Evolutionary conservation across 2,888 invertebrate species (phyloP).

Genomic region (Euplexia lucipara): DNA sequence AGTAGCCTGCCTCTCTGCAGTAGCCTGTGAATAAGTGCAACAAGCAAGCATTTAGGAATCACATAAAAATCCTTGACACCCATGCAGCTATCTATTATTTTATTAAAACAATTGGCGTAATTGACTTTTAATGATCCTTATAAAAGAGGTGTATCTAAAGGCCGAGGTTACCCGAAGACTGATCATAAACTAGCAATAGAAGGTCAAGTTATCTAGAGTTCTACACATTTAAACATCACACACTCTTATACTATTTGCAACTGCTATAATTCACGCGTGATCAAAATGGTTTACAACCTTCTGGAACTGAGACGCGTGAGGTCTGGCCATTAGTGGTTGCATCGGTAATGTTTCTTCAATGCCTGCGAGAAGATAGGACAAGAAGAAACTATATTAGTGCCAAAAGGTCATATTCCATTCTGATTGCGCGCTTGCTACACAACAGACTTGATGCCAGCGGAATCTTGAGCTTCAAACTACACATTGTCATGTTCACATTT

Average conservation of each 20-base stretch:
- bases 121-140: slow-evolving; percentile 20
- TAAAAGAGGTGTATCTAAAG: slow-evolving; percentile 1
- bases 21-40: neutral
- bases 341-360: no score
- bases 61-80: slow-evolving; percentile 17
- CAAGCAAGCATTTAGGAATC: slow-evolving; percentile 7
- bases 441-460: neutral
- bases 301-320: no score
- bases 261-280: no score
- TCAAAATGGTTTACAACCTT: no score
- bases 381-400: no score
- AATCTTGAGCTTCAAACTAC: slow-evolving; percentile 13
- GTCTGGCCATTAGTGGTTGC: no score
- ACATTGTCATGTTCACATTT: no score
- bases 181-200: neutral
- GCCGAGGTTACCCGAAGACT: neutral
- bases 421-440: neutral
- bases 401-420: no score
- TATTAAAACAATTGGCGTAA: slow-evolving; percentile 36
- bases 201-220: no score
- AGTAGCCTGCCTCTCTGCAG: neutral
- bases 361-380: no score
- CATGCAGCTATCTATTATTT: slow-evolving; percentile 19
- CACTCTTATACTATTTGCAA: no score
- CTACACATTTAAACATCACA: neutral